phyloP scores from a whole-genome alignment of 2,888 invertebrate species.

The Trilocha varians region DNA sequence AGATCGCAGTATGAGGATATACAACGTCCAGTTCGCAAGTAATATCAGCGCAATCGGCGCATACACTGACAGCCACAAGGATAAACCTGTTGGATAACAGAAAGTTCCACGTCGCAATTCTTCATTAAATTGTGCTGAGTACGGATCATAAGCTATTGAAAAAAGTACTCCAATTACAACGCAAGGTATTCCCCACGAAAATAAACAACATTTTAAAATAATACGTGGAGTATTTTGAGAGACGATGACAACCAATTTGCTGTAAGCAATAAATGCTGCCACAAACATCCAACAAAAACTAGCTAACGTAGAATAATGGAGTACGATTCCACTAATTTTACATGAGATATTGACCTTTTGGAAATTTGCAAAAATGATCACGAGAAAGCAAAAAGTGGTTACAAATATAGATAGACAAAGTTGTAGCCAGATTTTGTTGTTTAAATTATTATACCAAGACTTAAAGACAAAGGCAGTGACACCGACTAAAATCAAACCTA shows the following conservation, averaged over 20 bases:
- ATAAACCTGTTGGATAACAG: constrained; percentile 71
- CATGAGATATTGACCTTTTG: constrained; percentile 56
- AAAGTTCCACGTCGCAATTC: constrained; percentile 50
- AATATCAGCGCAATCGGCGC: constrained; percentile 69
- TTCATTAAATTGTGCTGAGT: constrained; percentile 51
- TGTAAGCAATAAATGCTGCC: constrained; percentile 78
- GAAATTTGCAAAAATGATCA: constrained; percentile 43
- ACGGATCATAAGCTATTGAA: constrained; percentile 53
- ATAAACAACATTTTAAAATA: constrained; percentile 73
- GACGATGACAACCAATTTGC: constrained; percentile 77
- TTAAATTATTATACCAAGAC: constrained; percentile 75
- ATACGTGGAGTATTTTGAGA: constrained; percentile 74
- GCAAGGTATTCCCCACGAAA: constrained; percentile 76
- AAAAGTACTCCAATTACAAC: constrained; percentile 68
- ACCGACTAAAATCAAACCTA: constrained; percentile 67
- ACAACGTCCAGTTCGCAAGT: constrained; percentile 71
- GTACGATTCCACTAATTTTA: constrained; percentile 68
- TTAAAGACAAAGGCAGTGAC: constrained; percentile 69
- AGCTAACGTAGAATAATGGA: constrained; percentile 78
- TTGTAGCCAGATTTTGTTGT: constrained; percentile 75
- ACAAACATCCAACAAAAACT: constrained; percentile 84
- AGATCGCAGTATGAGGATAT: constrained; percentile 71
- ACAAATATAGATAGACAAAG: constrained; percentile 65
- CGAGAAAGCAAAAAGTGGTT: constrained; percentile 50
- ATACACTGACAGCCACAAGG: constrained; percentile 69